Evolutionary conservation across 2,888 invertebrate genomes (phyloP).

Genomic region (Chrysina gloriosa): DNA sequence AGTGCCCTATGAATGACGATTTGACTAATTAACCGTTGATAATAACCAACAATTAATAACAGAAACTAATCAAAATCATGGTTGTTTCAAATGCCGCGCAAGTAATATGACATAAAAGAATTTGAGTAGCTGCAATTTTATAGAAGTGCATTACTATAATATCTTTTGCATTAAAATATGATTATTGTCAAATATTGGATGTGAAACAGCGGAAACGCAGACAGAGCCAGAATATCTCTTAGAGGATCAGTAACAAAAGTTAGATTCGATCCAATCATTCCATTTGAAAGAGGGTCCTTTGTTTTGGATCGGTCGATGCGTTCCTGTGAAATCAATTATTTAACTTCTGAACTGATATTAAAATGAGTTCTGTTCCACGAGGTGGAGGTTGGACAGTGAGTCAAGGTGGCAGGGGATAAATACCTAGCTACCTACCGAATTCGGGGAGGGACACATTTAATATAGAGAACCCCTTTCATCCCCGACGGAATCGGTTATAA

Average conservation of each 20-base stretch:
- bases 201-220: too few species aligned
- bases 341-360: constrained; percentile 54
- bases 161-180: too few species aligned
- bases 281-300: constrained; percentile 46
- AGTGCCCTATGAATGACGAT: too few species aligned
- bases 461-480: constrained; percentile 28
- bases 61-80: too few species aligned
- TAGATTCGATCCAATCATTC: constrained; percentile 49
- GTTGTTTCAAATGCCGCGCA: too few species aligned
- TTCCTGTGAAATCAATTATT: constrained; percentile 53
- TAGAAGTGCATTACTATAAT: too few species aligned
- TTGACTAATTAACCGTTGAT: too few species aligned
- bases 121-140: too few species aligned
- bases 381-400: background rate
- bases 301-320: constrained; percentile 50
- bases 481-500: constrained; percentile 13
- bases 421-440: constrained; percentile 8
- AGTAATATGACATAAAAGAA: too few species aligned
- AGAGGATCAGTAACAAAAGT: constrained; percentile 51
- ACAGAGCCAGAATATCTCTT: too few species aligned
- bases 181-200: too few species aligned
- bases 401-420: background rate
- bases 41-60: too few species aligned
- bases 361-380: constrained; percentile 47
- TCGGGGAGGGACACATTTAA: constrained; percentile 23